Base-by-base conservation (phyloP, 2,888 invertebrate genomes). In the Ecliptopera silaceata region DNA sequence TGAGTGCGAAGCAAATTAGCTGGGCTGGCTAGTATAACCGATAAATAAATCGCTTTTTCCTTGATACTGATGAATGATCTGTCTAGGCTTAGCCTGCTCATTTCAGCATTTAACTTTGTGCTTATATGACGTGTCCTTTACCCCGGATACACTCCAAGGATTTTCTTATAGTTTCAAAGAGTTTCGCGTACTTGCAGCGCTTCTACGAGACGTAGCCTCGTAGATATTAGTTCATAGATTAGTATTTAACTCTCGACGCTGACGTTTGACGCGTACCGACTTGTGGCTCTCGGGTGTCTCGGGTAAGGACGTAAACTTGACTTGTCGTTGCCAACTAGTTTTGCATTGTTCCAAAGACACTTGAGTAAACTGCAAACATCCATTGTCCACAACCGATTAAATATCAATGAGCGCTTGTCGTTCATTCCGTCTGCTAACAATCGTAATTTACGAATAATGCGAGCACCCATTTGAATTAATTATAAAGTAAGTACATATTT, bases 311-410 rank as follows among this genome's bases (percentile, higher is more conserved):
- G 8, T n/a, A 20, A 8, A 36, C 31, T 36, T 52, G 15, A 8
- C 43, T 54, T 48, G 45, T 52, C 56, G 55, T 46, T 59, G 58
- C 50, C 48, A 49, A 41, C 54, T 54, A 55, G 50, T 50, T 46
- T 51, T 48, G 66, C 66, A 75, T 78, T 78, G 79, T 79, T 72
- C 72, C 68, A 67, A 66, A 64, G 72, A 74, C 81, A 82, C 82
- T 83, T 82, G 82, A 67, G 75, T 75, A 78, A 80, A 81, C 71
- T 70, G 71, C 74, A 77, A 82, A 80, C 78, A 78, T 59, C 72
- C 72, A 81, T 83, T 84, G 82, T 84, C 76, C 65, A 63, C 58
- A 65, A 71, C 74, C 68, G 59, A 65, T 68, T 65, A 61, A 65
- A 67, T 65, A 59, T 67, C 71, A 68, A 59, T 64, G 70, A 52